A percentile compares a stretch with the other conserved stretches of the same genome.
Conservation (phyloP, 2,113 vertebrate genomes). For the Tautogolabrus adspersus region DNA sequence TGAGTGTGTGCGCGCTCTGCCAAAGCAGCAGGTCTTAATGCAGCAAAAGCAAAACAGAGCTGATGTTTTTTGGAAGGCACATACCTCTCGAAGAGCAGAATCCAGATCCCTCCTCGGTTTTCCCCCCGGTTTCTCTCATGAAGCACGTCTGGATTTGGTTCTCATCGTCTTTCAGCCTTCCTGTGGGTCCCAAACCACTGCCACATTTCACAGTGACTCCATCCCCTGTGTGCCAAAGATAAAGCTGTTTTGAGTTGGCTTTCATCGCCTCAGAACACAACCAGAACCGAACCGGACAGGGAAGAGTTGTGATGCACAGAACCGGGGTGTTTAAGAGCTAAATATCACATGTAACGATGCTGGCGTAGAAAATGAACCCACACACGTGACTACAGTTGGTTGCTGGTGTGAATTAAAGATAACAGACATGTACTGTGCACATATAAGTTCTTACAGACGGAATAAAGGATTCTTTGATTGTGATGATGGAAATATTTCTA, state of each 20-base stretch:
- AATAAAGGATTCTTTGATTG: not conserved
- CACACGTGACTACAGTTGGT: slow-evolving; percentile 6
- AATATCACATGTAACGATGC: slow-evolving; percentile 44
- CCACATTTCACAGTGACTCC: slow-evolving; percentile 46
- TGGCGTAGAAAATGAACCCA: slow-evolving; percentile 6
- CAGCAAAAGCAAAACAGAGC: slow-evolving; percentile 63
- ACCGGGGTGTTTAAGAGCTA: slow-evolving; percentile 16
- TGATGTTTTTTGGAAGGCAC: slow-evolving; percentile 33
- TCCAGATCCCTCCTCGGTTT: slow-evolving; percentile 15
- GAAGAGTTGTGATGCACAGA: slow-evolving; percentile 21
- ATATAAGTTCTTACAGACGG: not conserved
- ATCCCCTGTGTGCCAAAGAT: slow-evolving; percentile 25
- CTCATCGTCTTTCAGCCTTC: slow-evolving; percentile 48
- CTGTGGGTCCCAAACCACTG: slow-evolving; percentile 54
- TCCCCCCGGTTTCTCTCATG: slow-evolving; percentile 34
- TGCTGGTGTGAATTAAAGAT: not conserved
- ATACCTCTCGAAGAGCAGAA: slow-evolving; percentile 34
- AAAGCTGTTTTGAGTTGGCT: slow-evolving; percentile 59
- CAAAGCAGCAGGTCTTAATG: slow-evolving; percentile 63
- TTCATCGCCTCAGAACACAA: slow-evolving; percentile 51
- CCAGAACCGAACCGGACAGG: not conserved
- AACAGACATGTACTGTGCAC: not conserved
- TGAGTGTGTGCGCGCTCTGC: slow-evolving; percentile 45
- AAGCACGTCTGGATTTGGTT: slow-evolving; percentile 67
- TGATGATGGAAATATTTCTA: no score